phyloP scores from a whole-genome alignment of 2,113 vertebrate species.

The Loxodonta africana region DNA sequence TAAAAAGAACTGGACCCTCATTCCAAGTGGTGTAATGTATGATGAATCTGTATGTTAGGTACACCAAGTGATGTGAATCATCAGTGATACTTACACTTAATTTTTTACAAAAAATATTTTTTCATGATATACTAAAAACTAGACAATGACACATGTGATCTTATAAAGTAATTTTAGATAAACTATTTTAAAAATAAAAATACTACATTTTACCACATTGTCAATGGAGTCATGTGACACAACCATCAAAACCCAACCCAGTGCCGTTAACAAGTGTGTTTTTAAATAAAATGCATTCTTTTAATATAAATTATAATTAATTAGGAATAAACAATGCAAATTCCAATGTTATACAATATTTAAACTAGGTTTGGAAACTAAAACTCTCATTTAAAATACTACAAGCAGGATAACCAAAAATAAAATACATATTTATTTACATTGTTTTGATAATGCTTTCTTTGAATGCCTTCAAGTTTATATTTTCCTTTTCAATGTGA shows the following conservation, averaged over 20 bases:
- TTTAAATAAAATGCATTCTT: conserved; percentile 49
- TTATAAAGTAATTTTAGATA: conserved; percentile 37
- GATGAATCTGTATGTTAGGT: conserved; percentile 37
- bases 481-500: conserved; percentile 50
- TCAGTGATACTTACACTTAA: conserved; percentile 10
- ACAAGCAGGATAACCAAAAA: conserved; percentile 34
- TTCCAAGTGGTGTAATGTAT: conserved; percentile 12
- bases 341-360: conserved; percentile 5
- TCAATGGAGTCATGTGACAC: conserved; percentile 19
- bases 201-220: conserved; percentile 7
- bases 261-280: neutral
- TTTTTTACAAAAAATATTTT: conserved; percentile 48
- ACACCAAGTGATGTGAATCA: conserved; percentile 1
- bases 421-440: conserved; percentile 52
- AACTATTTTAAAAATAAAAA: conserved; percentile 1
- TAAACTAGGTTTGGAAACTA: conserved; percentile 53
- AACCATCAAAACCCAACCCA: too few species aligned
- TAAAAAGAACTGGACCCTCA: conserved; percentile 46
- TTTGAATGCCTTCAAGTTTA: conserved; percentile 33
- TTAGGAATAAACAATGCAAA: conserved; percentile 50
- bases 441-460: conserved; percentile 53
- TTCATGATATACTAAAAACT: conserved; percentile 44
- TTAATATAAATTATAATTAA: conserved; percentile 49
- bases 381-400: conserved; percentile 59
- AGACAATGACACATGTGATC: neutral